phyloP scores from a whole-genome alignment of 2,797 vertebrate genomes.

The Glossophaga mutica region DNA sequence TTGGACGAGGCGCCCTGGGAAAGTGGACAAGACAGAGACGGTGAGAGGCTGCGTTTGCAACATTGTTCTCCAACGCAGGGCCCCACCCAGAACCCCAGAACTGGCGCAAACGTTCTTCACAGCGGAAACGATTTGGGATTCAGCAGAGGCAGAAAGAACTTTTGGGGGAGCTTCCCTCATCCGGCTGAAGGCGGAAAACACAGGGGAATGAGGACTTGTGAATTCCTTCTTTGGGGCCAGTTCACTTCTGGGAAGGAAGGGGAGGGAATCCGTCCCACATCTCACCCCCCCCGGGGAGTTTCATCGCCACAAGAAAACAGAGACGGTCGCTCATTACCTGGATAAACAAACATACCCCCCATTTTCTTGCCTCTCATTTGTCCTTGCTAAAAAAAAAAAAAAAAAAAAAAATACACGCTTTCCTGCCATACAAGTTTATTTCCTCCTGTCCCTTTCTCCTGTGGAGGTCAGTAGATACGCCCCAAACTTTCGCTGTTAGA shows the following conservation, averaged over 20 bases:
- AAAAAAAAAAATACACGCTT: no score
- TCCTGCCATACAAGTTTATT: neutral
- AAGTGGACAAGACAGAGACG: rapidly evolving
- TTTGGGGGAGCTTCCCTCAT: neutral
- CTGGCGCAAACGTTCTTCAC: rapidly evolving
- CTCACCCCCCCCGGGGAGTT: no score
- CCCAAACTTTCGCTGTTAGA: neutral
- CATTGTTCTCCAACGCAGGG: rapidly evolving
- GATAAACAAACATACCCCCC: rapidly evolving
- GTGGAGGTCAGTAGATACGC: no score
- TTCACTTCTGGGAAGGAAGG: rapidly evolving
- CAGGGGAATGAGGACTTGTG: rapidly evolving
- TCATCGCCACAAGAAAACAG: rapidly evolving
- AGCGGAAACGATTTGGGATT: no score
- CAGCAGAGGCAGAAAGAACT: neutral
- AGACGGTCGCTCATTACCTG: neutral
- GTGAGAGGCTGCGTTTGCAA: neutral
- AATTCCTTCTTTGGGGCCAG: rapidly evolving
- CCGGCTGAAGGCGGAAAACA: neutral
- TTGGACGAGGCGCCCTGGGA: neutral
- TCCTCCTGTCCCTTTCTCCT: rapidly evolving
- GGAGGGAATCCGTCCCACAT: rapidly evolving
- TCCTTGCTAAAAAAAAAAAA: no score
- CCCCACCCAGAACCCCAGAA: neutral
- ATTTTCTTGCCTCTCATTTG: neutral